Base-by-base conservation (phyloP, 2,113 vertebrate genomes). In the Toxostoma redivivum region DNA sequence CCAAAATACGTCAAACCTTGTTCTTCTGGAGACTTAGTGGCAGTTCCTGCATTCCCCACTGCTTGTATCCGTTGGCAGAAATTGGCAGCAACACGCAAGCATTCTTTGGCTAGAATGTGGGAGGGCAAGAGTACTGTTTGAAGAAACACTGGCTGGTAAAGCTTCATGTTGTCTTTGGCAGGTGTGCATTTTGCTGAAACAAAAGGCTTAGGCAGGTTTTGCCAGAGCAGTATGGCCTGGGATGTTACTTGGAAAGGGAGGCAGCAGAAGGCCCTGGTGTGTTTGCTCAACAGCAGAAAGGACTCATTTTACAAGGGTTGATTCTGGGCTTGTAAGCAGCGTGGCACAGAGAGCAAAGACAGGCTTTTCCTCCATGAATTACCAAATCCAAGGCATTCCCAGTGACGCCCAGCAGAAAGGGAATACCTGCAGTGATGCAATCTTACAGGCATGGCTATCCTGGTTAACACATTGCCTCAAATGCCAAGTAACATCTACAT, bases 141-240 rank as follows among this genome's bases (percentile, higher is more conserved):
- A 74, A 72, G 77, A 73, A 78, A 61, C 30, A 50, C 12, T 27
- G 56, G 66, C 81, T 86, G 83, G 72, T 86, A 86, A 88, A 64
- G 28, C 19, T 67, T 66, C 15, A 7, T 80, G 74, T 92, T 94
- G 77, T 84, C 91, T 84, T 84, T 89, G 92, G 82, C 86, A 81
- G 86, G 62, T 47, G 57, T 61, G 17, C 12, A 4, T 47, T 35
- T 44, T 58, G 33, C 21, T 40, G 51, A 66, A 92, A 53, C 18
- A 95, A 96, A 95, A 92, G 85, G 73, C 77, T 86, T 33, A 72
- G 79, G 88, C 47, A 82, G 72, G 35, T 15, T 69, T 58, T 88
- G 56, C 58, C 58, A 74, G 57, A 92, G 76, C 74, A 88, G 60
- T 19, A 6, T 50, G 71, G 90, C 45, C 82, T 57, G 37, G 20